Evolutionary conservation across 2,888 invertebrate species (phyloP).

Genomic region (Bombylius discolor): DNA sequence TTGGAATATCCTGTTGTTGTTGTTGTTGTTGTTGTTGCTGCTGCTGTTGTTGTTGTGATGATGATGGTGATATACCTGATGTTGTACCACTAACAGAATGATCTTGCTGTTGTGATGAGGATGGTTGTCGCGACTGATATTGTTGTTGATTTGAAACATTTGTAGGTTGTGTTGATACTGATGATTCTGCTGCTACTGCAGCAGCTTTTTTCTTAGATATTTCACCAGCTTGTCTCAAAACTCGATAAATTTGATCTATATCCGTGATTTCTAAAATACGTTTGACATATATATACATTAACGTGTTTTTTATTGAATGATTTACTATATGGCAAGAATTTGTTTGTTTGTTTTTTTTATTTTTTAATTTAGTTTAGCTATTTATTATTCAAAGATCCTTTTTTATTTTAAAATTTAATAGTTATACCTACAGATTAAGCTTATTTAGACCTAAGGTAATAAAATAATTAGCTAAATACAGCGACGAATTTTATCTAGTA

Average conservation of each 20-base stretch:
- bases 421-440: too few relatives aligned
- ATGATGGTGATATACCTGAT: too few relatives aligned
- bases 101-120: constrained; percentile 1
- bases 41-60: constrained; percentile 8
- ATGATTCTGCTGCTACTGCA: constrained; percentile 21
- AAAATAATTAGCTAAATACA: too few relatives aligned
- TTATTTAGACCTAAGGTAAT: too few relatives aligned
- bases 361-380: background rate
- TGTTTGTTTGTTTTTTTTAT: background rate
- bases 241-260: constrained; percentile 88
- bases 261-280: constrained; percentile 37
- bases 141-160: background rate
- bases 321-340: background rate
- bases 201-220: constrained; percentile 44
- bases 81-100: too few relatives aligned
- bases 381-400: too few relatives aligned
- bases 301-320: background rate
- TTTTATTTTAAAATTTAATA: too few relatives aligned
- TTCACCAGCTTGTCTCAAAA: constrained; percentile 88
- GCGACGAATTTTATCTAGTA: too few relatives aligned
- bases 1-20: constrained; percentile 29
- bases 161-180: constrained; percentile 1
- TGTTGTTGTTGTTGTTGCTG: constrained; percentile 10
- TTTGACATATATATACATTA: background rate
- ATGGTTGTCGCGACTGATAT: background rate